Percentiles rank a stretch among this genome's conserved stretches.
Conservation (phyloP, 2,888 invertebrate genomes). For the Nephrotoma appendiculata region DNA sequence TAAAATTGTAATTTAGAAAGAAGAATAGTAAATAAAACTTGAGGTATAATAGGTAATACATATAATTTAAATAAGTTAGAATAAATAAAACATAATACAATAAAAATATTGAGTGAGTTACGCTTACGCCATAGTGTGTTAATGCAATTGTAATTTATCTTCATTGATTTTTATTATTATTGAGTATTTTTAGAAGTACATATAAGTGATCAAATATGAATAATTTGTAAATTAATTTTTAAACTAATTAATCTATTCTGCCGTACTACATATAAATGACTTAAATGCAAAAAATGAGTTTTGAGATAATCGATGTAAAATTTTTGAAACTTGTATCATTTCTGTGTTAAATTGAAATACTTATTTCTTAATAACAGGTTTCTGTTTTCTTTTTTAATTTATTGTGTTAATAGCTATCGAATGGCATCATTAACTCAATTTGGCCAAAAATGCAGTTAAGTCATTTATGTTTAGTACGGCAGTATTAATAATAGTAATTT, state of each 20-base stretch:
- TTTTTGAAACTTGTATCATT: no score
- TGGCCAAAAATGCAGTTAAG: no score
- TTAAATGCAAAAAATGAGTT: no score
- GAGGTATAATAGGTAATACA: not conserved
- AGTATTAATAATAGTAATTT: not conserved
- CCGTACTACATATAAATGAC: no score
- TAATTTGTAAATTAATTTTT: not conserved
- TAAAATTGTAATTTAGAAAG: not conserved
- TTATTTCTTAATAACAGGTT: no score
- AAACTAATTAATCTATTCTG: no score
- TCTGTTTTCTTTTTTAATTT: no score
- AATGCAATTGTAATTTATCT: not conserved
- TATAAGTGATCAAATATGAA: not conserved
- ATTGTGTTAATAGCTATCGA: no score
- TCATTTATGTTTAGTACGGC: no score
- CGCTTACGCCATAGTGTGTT: not conserved
- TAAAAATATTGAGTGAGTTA: not conserved
- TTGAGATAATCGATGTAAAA: no score
- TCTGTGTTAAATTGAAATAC: no score
- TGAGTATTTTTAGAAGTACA: not conserved
- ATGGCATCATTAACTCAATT: no score
- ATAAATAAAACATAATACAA: not conserved
- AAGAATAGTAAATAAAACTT: not conserved
- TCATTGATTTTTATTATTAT: not conserved
- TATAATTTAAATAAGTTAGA: not conserved